These are phyloP conservation scores for Nomada fabriciana DNA, from an alignment of 2,888 invertebrate species.

Conservation along the genomic window DNA sequence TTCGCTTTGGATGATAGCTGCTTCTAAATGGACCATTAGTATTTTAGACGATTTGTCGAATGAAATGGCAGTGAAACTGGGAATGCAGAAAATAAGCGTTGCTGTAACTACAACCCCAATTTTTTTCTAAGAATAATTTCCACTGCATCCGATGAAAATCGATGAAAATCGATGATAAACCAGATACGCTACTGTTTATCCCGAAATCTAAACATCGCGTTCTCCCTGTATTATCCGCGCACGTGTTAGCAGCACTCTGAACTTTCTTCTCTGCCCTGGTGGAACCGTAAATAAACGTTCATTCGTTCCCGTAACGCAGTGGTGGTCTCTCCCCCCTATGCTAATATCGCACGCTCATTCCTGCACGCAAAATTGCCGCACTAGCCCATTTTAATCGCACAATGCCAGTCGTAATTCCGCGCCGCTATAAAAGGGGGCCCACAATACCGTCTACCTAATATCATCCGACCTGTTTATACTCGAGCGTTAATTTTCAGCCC, in stretches of 20 bases:
- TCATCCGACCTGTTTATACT: conserved; percentile 57
- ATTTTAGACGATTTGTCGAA: neutral
- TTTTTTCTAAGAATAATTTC: too few species aligned
- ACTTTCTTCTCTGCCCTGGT: conserved; percentile 16
- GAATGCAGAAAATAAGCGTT: too few species aligned
- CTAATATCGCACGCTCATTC: conserved; percentile 59
- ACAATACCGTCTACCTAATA: conserved; percentile 61
- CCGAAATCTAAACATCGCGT: conserved; percentile 7
- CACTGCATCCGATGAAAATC: too few species aligned
- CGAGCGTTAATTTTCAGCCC: conserved; percentile 51
- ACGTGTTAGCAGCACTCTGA: conserved; percentile 11
- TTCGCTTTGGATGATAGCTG: too few species aligned
- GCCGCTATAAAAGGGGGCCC: conserved; percentile 55
- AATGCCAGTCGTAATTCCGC: conserved; percentile 65
- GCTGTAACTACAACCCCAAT: neutral
- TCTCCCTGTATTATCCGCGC: conserved; percentile 20
- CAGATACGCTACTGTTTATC: neutral
- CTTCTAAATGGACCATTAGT: too few species aligned
- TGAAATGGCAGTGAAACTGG: neutral
- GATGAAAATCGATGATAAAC: neutral
- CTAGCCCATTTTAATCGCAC: conserved; percentile 66
- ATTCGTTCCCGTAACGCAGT: conserved; percentile 22
- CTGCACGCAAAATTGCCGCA: conserved; percentile 61
- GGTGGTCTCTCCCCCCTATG: conserved; percentile 54
- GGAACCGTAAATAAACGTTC: conserved; percentile 60